Evolutionary conservation across 2,888 invertebrate species (phyloP), one percentile per base, ranked within the genome.

Genomic region (Zaprionus obscuricornis): DNA sequence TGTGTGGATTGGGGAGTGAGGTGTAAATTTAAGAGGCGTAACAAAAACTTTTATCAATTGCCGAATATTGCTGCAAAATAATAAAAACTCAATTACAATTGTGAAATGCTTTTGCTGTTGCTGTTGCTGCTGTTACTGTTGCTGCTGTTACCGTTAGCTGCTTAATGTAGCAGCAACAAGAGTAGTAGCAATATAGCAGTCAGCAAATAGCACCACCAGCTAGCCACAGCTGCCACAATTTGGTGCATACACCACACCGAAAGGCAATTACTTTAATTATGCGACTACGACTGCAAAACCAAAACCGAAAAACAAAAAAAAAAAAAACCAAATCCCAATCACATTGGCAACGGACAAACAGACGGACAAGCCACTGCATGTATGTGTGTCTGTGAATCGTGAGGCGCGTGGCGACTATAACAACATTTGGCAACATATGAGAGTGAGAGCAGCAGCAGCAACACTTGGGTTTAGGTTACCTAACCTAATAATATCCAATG

Each of bases 261-360:
- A 69, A 74, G 78, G 76, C 78, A 78, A 78, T 78, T 78, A 83
- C 79, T 79, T 83, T 76, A 78, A 78, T 78, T 79, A 78, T 83
- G 79, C 83, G 76, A 78, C 68, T 76, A 68, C 59, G 56, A 65
- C 68, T 76, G 71, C 59, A 58, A 65, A 73, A 68, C 55, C 77
- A 60, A 77, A n/a, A 36, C 33, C 49, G 39, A 50, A 45, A 4
- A 36, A 29, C 18, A 33, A n/a, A n/a, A n/a, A n/a, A n/a, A n/a
- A n/a, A n/a, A n/a, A 66, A 73, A 62, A 57, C 52, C 70, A 62
- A 73, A 72, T 72, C n/a, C n/a, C 64, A 58, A 56, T 57, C 46
- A 57, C 57, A 72, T 52, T 40, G 58, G 71, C 71, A 66, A 57
- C 71, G 71, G n/a, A n/a, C n/a, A n/a, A n/a, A n/a, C n/a, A n/a